Base-by-base conservation (phyloP, 2,797 vertebrate genomes). In the Myripristis murdjan region DNA sequence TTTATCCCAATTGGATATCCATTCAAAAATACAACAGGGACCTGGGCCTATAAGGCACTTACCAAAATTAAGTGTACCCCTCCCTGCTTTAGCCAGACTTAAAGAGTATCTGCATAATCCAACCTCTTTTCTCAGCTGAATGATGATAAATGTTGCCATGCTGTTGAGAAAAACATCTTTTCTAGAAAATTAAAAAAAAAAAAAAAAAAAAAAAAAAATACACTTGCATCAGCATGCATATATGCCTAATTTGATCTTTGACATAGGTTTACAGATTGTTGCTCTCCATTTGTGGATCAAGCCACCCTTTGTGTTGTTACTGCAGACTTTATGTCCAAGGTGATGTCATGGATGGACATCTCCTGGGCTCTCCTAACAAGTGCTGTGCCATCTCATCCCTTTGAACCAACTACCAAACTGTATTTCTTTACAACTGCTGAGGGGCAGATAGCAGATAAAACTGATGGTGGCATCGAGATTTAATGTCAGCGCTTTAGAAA, bases 291-390 rank as follows among this genome's bases (percentile, higher is more conserved):
- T 5, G 49, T n/a, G 23, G 48, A 11, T 51, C 10, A 51, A 51
- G 11, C 26, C 22, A 51, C 20, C 48, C 48, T 14, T 51, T 24
- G 10, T 18, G 18, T 5, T 41, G 14, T 41, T 15, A 41, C 15
- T 41, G 39, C 39, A 41, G 14, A 41, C 12, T 39, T 39, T 39
- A 12, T 39, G 37, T 44, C 16, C 43, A 46, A 46, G 8, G 10
- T 39, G 20, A 47, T 43, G 39, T 57, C 1, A 0, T 56, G 37
- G 9, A n/a, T n/a, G n/a, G n/a, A n/a, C n/a, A n/a, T 23, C 23
- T 44, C 67, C 55, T 53, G 39, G 18, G 75, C 59, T 48, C 60
- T 24, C 61, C 23, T 49, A 71, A 75, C 54, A 61, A 58, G 11
- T 49, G 54, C 72, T 51, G 39, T 64, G 47, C 28, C 44, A n/a